Conservation (phyloP, 1,140 invertebrate species). For the Mactra quadrangularis region DNA sequence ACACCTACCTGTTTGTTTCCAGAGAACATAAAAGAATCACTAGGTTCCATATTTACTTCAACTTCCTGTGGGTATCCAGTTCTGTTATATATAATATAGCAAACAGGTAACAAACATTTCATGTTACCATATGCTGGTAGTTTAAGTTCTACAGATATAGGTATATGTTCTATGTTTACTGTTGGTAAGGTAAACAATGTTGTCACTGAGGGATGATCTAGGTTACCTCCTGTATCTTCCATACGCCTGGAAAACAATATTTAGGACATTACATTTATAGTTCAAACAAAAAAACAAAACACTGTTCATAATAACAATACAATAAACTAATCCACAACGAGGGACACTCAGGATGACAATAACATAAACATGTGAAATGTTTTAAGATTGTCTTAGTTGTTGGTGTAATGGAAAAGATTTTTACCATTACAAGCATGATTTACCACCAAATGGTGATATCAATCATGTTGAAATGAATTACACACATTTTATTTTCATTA, state of each 20-base stretch:
- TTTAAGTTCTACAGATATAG: slow-evolving; percentile 89
- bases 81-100: slow-evolving; percentile 90
- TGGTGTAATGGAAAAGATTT: too few relatives aligned
- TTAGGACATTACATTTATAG: too few relatives aligned
- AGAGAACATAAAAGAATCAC: slow-evolving; percentile 95
- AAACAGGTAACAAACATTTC: slow-evolving; percentile 86
- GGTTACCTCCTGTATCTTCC: slow-evolving; percentile 19
- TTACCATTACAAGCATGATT: too few relatives aligned
- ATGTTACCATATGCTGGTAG: slow-evolving; percentile 90
- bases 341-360: too few relatives aligned
- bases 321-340: too few relatives aligned
- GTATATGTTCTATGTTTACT: slow-evolving; percentile 86
- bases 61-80: slow-evolving; percentile 89
- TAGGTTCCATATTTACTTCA: slow-evolving; percentile 90
- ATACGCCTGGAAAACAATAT: slow-evolving; percentile 22
- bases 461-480: too few relatives aligned
- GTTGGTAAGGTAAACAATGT: slow-evolving; percentile 83
- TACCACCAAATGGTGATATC: too few relatives aligned
- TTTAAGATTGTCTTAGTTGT: too few relatives aligned
- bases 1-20: slow-evolving; percentile 92
- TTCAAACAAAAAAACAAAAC: not conserved
- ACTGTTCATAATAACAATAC: too few relatives aligned
- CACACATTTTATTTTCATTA: too few relatives aligned
- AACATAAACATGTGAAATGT: too few relatives aligned
- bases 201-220: slow-evolving; percentile 77